Evolutionary conservation across 2,797 vertebrate genomes (phyloP), one percentile per base, ranked within the genome.

Genomic region (Onychomys torridus): DNA sequence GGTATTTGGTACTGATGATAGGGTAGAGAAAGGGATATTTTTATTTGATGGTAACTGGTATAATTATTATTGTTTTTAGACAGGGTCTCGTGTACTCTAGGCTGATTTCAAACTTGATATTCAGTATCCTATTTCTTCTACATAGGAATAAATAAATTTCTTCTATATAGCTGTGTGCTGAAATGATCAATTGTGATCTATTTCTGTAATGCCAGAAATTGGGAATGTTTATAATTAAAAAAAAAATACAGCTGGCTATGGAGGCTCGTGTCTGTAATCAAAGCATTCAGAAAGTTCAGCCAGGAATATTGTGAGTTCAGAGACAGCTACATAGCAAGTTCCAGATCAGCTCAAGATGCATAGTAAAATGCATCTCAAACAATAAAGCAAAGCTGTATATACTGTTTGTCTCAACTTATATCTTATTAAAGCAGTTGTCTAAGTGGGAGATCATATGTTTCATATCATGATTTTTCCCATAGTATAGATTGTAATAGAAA

Each of bases 391-490:
- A 65, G 32, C 37, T 34, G 27, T 65, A 46, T 34, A 46, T 65
- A 65, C 4, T 46, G 59, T 63, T 32, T 65, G 40, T 8, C 25
- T 88, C 71, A 65, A 94, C 52, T 84, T 94, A 34, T 17, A 71
- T 34, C 34, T 52, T 91, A 79, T 21, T 85, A 89, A 94, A 75
- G 65, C 61, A 92, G 37, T 65, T 11, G 81, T 43, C 27, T 21
- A 71, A 71, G 27, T 71, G 37, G 25, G 43, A 75, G 65, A 40
- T 49, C 76, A 77, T 25, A n/a, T 92, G 59, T 6, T 49, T 95
- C 25, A 77, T 14, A 40, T 77, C 79, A 91, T 78, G 40, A 95
- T 63, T 94, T 92, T 88, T 93, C 67, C 82, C 32, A 9, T 67
- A 85, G 71, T n/a, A 69, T 37, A 92, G 46, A 71, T 76, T 92